Evolutionary conservation across 1,140 invertebrate genomes (phyloP), one percentile per base, ranked within the genome.

Genomic region (silkworm (Bombyx mori)): DNA sequence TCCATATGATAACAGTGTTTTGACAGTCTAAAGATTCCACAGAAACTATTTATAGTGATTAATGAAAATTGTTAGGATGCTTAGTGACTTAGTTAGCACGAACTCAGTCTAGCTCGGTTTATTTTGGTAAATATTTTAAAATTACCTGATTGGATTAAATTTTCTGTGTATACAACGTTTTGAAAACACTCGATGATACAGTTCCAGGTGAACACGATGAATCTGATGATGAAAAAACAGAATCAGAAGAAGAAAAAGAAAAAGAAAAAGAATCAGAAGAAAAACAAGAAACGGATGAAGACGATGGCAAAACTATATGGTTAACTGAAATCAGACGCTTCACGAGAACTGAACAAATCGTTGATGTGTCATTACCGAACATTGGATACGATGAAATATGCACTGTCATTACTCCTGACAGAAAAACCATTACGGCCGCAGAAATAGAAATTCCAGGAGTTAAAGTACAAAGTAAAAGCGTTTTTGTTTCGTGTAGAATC

Each of bases 401-500:
- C 45, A 60, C 44, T 35, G 6, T 71, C 3, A 58, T 6, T 6
- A 47, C 57, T 9, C 68, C 68, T 12, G 22, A 56, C 8, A 57
- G 62, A 42, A 12, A 47, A 42, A 22, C 43, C 0, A 18, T 57
- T 2, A 49, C 50, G 6, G 2, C 50, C 10, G 43, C 44, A 10
- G 42, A 50, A 9, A 44, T 26, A 10, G 12, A 51, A 8, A 57
- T 62, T 6, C 18, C 42, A 26, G 56, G 59, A 7, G 63, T 71
- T 6, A 54, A 26, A 8, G 52, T 57, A 10, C 61, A 56, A 8
- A 42, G 10, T 1, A 60, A 52, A 7, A 68, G 58, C 44, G 35
- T 54, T 10, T 65, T 52, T 44, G 68, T 68, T 3, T 63, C 65
- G 0, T 65, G 68, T 42, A 61, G 65, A 18, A 58, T 71, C 10